These are phyloP conservation scores for Rhagonycha fulva DNA, from an alignment of 2,888 invertebrate species.

Conservation along the genomic window DNA sequence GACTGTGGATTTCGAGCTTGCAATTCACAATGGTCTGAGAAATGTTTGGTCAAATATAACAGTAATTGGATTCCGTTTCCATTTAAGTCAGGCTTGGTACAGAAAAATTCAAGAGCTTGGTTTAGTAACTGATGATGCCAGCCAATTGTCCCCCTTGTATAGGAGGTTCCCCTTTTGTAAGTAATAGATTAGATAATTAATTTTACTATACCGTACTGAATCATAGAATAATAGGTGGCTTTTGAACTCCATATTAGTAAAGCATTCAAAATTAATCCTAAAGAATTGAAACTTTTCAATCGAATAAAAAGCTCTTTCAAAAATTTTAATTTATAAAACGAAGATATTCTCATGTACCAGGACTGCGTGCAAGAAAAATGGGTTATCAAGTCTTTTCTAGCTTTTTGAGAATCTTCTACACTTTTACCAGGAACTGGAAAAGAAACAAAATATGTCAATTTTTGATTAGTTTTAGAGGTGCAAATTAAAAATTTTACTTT, in stretches of 20 bases:
- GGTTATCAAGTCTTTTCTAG: constrained; percentile 9
- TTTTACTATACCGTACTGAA: constrained; percentile 15
- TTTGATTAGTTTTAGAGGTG: background rate
- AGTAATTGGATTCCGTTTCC: too few relatives aligned
- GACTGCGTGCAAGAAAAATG: constrained; percentile 24
- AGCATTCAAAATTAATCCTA: constrained; percentile 24
- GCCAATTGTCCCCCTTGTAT: background rate
- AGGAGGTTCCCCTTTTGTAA: background rate
- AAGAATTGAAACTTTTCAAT: constrained; percentile 10
- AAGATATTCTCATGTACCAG: constrained; percentile 35
- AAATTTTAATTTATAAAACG: constrained; percentile 26
- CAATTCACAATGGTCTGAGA: too few relatives aligned
- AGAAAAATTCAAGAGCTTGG: too few relatives aligned
- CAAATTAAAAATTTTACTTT: background rate
- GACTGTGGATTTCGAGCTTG: too few relatives aligned
- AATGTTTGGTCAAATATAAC: too few relatives aligned
- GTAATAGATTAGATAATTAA: background rate
- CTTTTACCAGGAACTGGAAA: background rate
- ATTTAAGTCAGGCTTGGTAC: too few relatives aligned
- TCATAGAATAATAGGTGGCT: constrained; percentile 16
- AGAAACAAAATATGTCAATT: background rate
- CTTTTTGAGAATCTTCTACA: background rate
- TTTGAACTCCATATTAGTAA: constrained; percentile 24
- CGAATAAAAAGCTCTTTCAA: constrained; percentile 19
- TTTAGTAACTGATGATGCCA: too few relatives aligned